Evolutionary conservation across 1,140 invertebrate species (phyloP).

Genomic region (Lepidotrigona ventralis): DNA sequence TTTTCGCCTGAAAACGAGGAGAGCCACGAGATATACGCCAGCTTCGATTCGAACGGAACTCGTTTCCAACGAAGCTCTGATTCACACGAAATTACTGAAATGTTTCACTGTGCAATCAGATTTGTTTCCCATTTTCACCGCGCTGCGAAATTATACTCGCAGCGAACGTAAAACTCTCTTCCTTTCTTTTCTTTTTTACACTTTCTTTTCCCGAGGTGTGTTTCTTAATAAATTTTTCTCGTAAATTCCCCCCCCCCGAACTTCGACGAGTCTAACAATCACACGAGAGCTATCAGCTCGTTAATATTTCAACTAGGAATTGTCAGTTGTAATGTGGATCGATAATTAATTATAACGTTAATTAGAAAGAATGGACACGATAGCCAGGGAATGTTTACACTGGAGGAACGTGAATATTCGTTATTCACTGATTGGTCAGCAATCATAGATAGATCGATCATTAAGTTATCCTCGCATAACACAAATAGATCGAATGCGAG

Average conservation of each 20-base stretch:
- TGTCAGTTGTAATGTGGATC: neutral
- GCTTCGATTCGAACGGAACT: neutral
- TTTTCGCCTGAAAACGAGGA: neutral
- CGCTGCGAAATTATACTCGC: neutral
- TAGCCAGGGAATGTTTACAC: neutral
- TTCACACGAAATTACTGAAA: conserved; percentile 8
- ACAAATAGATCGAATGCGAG: neutral
- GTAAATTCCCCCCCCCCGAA: neutral
- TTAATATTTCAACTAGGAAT: too few relatives aligned
- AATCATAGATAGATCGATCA: neutral
- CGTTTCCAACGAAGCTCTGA: neutral
- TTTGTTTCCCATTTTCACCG: neutral
- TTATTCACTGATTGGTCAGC: neutral
- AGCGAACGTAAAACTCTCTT: neutral
- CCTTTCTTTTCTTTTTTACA: neutral
- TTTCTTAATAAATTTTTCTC: neutral
- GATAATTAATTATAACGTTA: neutral
- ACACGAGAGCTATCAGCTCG: too few relatives aligned
- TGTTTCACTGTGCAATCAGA: neutral
- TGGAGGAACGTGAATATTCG: neutral
- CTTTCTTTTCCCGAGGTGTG: neutral
- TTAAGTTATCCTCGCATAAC: neutral
- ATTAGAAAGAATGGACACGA: neutral
- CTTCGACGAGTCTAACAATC: too few relatives aligned
- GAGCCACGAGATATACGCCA: too few relatives aligned